Percentiles rank a stretch among this genome's conserved stretches.
phyloP scores from a whole-genome alignment of 2,797 vertebrate species.

The Tapirus indicus region DNA sequence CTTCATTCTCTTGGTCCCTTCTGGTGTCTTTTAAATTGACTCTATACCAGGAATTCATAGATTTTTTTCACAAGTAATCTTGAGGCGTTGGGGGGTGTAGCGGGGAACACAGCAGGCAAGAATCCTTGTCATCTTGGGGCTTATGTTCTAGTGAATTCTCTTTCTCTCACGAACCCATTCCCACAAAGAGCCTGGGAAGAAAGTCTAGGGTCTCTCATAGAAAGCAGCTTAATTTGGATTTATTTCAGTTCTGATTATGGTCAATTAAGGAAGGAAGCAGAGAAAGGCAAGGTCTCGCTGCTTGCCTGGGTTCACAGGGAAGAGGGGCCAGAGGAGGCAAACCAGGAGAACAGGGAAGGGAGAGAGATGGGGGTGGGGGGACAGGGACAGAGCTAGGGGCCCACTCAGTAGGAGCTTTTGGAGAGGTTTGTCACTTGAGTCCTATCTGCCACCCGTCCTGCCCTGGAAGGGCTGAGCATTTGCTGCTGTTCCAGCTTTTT shows the following conservation, averaged over 20 bases:
- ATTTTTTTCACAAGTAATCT: background rate
- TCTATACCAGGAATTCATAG: background rate
- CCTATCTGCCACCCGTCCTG: background rate
- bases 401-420: background rate
- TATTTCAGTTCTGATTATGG: background rate
- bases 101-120: background rate
- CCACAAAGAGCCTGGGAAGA: background rate
- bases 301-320: background rate
- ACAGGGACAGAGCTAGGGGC: fast-evolving
- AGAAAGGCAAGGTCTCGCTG: background rate
- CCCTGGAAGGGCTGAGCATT: background rate
- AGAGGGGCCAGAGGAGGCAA: background rate
- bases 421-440: background rate
- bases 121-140: background rate
- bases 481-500: too few species aligned
- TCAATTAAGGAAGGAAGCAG: background rate
- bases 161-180: background rate
- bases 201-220: background rate
- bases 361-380: background rate
- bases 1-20: background rate
- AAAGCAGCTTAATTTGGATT: constrained; percentile 36
- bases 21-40: background rate
- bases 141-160: constrained; percentile 28
- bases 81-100: background rate
- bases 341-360: background rate